Evolutionary conservation across 2,113 vertebrate species (phyloP).

Genomic region (Apteryx mantelli): DNA sequence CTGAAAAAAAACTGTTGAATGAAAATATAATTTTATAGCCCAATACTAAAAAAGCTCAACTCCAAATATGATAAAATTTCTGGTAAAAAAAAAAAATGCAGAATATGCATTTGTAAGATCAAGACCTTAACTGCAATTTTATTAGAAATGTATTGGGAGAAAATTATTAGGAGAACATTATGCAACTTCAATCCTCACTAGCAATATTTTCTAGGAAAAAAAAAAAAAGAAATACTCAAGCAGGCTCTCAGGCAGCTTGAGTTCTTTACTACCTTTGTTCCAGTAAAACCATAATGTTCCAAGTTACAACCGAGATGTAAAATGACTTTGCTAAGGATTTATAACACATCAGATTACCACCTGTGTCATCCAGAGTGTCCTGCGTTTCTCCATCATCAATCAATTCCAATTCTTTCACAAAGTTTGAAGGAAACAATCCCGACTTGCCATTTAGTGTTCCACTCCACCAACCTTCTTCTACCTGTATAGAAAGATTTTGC

Average conservation of each 20-base stretch:
- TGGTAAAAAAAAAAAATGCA: not conserved
- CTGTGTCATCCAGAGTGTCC: slow-evolving; percentile 82
- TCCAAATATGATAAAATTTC: not conserved
- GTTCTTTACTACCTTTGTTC: not conserved
- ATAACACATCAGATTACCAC: slow-evolving; percentile 65
- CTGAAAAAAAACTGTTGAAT: not conserved
- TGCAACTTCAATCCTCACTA: not conserved
- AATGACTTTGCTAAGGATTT: not conserved
- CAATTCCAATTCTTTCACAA: slow-evolving; percentile 90
- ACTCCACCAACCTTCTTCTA: slow-evolving; percentile 98
- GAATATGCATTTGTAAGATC: not conserved
- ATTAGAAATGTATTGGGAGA: not conserved
- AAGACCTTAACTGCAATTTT: not conserved
- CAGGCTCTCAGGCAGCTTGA: not conserved
- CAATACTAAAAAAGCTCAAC: not conserved
- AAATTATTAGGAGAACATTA: not conserved
- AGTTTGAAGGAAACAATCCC: slow-evolving; percentile 95
- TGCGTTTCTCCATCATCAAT: slow-evolving; percentile 80
- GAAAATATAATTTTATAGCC: not conserved
- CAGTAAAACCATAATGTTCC: not conserved
- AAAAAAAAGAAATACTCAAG: no score
- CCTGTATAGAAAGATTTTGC: slow-evolving; percentile 72
- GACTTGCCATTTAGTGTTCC: slow-evolving; percentile 85
- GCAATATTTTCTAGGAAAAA: not conserved
- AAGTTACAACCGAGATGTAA: not conserved